Percentiles rank a stretch among this genome's conserved stretches.
Evolutionary conservation across 2,113 vertebrate species (phyloP).

Genomic region (Herpailurus yagouaroundi): DNA sequence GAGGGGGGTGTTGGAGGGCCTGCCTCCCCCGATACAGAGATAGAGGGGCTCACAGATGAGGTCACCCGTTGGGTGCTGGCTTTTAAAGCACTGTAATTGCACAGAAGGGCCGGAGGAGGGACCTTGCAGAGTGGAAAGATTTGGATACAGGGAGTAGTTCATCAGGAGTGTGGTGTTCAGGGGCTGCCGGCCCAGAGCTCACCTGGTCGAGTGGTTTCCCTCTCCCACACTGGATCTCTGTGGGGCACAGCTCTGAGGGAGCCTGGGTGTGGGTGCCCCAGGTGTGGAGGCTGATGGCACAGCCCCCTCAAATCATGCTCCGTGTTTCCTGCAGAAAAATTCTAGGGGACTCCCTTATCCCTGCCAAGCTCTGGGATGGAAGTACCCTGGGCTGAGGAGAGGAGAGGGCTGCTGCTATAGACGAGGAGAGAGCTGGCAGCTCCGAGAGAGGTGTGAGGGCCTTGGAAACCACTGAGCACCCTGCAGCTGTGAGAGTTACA

Average conservation of each 20-base stretch:
- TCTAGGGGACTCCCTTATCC: not conserved
- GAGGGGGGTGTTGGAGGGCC: not conserved
- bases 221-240: not conserved
- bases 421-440: rapidly evolving
- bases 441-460: rapidly evolving
- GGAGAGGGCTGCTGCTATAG: not conserved
- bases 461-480: not conserved
- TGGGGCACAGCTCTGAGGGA: not conserved
- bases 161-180: not conserved
- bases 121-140: not conserved
- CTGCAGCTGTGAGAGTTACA: not conserved
- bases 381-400: not conserved
- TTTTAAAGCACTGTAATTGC: not conserved
- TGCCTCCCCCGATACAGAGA: not conserved
- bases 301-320: not conserved
- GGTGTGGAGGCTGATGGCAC: not conserved
- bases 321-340: not conserved
- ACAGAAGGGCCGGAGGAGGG: not conserved
- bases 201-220: not conserved
- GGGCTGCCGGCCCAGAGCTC: not conserved
- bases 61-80: not conserved
- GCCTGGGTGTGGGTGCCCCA: too few relatives aligned
- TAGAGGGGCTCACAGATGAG: not conserved
- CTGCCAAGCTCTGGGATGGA: not conserved
- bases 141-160: not conserved